A percentile compares a stretch with the other conserved stretches of the same genome.
Conservation (phyloP, 1,140 invertebrate genomes). For the Pogonus chalceus region DNA sequence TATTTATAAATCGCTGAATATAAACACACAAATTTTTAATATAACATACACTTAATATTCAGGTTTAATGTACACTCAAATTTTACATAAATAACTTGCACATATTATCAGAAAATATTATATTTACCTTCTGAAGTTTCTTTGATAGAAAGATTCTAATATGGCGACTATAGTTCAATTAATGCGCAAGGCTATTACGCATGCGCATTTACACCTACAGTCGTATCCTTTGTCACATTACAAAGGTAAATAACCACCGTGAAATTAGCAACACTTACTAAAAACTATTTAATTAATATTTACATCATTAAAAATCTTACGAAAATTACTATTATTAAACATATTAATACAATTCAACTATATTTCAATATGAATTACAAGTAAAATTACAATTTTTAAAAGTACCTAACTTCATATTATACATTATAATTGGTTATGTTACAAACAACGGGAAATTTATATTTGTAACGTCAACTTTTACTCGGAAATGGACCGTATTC, state of each 20-base stretch:
- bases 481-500: background rate
- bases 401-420: no score
- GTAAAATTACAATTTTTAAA: no score
- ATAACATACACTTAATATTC: background rate
- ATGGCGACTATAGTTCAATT: constrained; percentile 18
- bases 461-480: constrained; percentile 4
- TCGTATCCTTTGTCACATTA: no score
- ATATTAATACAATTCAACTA: no score
- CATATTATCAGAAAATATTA: constrained; percentile 8
- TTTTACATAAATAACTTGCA: background rate
- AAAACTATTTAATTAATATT: no score
- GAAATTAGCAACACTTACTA: no score
- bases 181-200: constrained; percentile 11
- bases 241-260: no score
- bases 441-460: background rate
- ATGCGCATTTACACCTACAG: constrained; percentile 11
- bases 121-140: constrained; percentile 25
- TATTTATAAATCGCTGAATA: background rate
- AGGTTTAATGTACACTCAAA: background rate
- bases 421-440: no score
- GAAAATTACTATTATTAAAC: no score
- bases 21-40: background rate
- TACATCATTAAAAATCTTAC: no score
- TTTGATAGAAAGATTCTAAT: constrained; percentile 23
- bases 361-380: no score